Percentiles rank a stretch among this genome's conserved stretches.
phyloP scores from a whole-genome alignment of 2,797 vertebrate species.

The Passerculus sandwichensis region DNA sequence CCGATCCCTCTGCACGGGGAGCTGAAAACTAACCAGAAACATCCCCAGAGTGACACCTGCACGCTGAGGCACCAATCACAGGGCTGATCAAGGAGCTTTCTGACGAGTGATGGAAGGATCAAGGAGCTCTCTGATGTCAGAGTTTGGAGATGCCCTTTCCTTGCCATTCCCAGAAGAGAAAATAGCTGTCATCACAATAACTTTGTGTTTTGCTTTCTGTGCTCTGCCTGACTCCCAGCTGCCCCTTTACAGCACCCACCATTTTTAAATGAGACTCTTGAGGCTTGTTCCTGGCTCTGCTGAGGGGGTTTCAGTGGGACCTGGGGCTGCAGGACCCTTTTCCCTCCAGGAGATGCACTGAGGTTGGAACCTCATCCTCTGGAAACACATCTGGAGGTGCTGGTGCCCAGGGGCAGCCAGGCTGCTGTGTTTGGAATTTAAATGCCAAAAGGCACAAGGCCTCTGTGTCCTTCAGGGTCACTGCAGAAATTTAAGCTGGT shows the following conservation, averaged over 20 bases:
- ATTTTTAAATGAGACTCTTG: background rate
- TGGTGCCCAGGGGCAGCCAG: background rate
- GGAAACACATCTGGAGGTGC: background rate
- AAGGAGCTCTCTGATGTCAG: conserved; percentile 64
- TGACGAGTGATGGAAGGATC: conserved; percentile 53
- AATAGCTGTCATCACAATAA: background rate
- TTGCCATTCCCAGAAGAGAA: background rate
- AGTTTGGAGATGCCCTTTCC: background rate
- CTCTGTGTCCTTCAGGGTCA: background rate
- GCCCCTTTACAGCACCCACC: background rate
- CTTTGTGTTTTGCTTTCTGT: background rate
- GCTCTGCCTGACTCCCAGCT: background rate
- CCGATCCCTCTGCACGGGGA: background rate
- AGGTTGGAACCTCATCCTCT: background rate
- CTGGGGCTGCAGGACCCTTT: background rate
- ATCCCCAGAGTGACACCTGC: conserved; percentile 10
- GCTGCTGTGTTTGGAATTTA: background rate
- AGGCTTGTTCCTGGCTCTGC: background rate
- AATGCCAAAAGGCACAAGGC: background rate
- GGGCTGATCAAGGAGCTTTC: conserved; percentile 58
- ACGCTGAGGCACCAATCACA: background rate
- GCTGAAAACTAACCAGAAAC: background rate
- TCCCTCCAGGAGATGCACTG: background rate
- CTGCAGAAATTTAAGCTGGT: background rate
- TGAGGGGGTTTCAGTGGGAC: background rate